Conservation (phyloP, 2,797 vertebrate species). For the Tokudaia muenninki region DNA sequence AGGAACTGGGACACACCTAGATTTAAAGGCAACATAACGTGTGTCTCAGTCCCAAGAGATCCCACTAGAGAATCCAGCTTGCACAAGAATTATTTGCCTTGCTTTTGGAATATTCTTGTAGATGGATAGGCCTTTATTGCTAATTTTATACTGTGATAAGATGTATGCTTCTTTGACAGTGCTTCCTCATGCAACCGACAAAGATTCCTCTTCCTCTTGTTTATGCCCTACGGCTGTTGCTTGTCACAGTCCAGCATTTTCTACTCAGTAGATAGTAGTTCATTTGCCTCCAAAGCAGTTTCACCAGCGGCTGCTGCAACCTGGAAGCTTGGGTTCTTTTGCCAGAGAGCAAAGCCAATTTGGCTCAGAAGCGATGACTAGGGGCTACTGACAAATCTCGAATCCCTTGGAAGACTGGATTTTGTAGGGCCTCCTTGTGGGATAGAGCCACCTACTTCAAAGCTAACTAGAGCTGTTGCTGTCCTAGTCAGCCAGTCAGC, state of each 20-base stretch:
- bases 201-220: not conserved
- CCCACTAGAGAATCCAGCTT: not conserved
- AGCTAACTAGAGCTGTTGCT: not conserved
- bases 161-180: not conserved
- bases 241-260: not conserved
- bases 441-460: slow-evolving; percentile 27
- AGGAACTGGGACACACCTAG: not conserved
- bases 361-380: not conserved
- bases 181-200: not conserved
- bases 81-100: not conserved
- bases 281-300: not conserved
- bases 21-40: not conserved
- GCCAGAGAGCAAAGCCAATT: slow-evolving; percentile 23
- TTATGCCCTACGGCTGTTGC: not conserved
- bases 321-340: slow-evolving; percentile 13
- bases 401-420: not conserved
- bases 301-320: not conserved
- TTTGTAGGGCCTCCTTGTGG: not conserved
- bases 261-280: not conserved
- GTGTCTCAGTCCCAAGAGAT: not conserved
- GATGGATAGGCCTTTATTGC: not conserved
- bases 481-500: not conserved
- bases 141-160: slow-evolving; percentile 29
- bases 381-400: not conserved
- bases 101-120: not conserved